Conservation (phyloP, 1,140 invertebrate species). For the Thalassaphorura encarpata region DNA sequence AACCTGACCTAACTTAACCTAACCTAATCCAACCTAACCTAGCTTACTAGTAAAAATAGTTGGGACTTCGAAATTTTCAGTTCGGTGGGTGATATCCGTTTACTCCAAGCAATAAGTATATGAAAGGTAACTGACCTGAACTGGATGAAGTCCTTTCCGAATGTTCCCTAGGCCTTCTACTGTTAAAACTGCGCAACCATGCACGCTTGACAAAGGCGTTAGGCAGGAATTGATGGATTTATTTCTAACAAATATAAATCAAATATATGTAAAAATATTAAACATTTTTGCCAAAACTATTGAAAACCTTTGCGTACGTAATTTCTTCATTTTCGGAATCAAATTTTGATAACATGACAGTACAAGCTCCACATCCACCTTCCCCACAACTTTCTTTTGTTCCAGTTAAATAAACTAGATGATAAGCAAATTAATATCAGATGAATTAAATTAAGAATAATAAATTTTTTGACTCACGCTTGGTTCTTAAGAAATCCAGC, state of each 20-base stretch:
- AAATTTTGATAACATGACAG: conserved; percentile 68
- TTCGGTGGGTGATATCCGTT: too few species aligned
- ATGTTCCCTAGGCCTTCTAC: conserved; percentile 57
- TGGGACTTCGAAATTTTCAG: too few species aligned
- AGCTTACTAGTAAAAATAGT: too few species aligned
- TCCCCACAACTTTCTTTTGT: conserved; percentile 90
- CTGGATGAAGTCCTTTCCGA: conserved; percentile 34
- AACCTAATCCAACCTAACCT: too few species aligned
- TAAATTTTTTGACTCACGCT: conserved; percentile 43
- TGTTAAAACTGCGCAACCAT: conserved; percentile 76
- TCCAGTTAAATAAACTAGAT: conserved; percentile 62
- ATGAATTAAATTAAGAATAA: conserved; percentile 5
- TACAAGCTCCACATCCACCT: conserved; percentile 85
- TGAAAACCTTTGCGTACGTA: conserved; percentile 1
- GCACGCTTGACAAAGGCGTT: conserved; percentile 67
- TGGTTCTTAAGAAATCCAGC: conserved; percentile 69
- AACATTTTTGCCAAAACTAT: neutral
- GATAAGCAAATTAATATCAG: neutral
- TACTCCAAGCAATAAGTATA: too few species aligned
- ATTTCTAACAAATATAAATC: conserved; percentile 52
- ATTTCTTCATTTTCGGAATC: conserved; percentile 4
- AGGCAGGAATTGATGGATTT: conserved; percentile 80
- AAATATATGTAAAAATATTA: neutral
- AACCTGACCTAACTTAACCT: too few species aligned
- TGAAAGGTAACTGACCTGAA: conserved; percentile 38